Evolutionary conservation across 2,113 vertebrate genomes (phyloP).

Genomic region (Haplochromis vanheusdeni): DNA sequence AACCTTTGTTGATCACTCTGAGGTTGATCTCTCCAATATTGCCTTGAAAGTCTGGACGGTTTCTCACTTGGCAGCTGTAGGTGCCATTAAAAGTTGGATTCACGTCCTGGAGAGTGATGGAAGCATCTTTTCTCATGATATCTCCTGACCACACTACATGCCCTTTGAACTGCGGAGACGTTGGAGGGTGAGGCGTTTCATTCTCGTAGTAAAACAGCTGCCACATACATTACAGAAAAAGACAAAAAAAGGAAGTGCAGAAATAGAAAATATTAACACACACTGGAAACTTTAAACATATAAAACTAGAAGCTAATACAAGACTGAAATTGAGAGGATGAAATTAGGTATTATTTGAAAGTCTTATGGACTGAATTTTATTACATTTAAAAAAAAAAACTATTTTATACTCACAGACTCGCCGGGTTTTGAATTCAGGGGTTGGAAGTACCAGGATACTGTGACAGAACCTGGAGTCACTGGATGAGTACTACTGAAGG

Average conservation of each 20-base stretch:
- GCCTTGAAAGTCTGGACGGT: constrained; percentile 83
- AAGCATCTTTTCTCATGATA: constrained; percentile 66
- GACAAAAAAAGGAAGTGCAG: neutral
- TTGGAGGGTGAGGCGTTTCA: constrained; percentile 51
- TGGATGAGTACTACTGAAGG: constrained; percentile 74
- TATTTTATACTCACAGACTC: constrained; percentile 73
- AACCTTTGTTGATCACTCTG: constrained; percentile 72
- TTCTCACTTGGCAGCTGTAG: constrained; percentile 83
- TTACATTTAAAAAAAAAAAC: neutral
- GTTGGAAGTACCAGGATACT: constrained; percentile 82
- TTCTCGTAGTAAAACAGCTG: constrained; percentile 82
- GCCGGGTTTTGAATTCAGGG: constrained; percentile 51
- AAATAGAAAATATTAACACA: neutral
- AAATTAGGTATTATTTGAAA: neutral
- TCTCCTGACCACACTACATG: constrained; percentile 83
- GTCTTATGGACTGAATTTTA: neutral
- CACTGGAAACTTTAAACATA: neutral
- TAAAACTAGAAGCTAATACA: neutral
- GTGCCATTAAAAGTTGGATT: constrained; percentile 85
- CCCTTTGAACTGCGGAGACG: constrained; percentile 69
- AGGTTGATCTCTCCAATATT: constrained; percentile 73
- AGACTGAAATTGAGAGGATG: neutral
- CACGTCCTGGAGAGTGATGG: constrained; percentile 77
- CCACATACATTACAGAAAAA: neutral
- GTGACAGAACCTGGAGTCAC: constrained; percentile 54